Percentiles rank a stretch among this genome's conserved stretches.
These are phyloP conservation scores for Burhinus oedicnemus DNA, from an alignment of 2,113 vertebrate species.

Conservation along the genomic window DNA sequence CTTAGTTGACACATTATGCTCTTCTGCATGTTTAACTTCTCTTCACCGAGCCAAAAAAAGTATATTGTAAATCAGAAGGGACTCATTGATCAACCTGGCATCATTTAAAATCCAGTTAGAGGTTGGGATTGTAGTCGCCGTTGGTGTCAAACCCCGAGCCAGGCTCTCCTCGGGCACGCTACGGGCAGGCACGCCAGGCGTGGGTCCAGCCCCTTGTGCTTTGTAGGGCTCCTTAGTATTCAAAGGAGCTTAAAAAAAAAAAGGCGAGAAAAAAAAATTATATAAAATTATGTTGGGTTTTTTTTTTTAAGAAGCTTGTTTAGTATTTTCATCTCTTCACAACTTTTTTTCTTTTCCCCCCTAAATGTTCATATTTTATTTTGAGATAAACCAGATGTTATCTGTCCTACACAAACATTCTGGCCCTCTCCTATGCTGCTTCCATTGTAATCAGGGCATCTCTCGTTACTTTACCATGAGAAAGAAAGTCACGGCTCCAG, in stretches of 20 bases:
- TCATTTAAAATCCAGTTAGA: not conserved
- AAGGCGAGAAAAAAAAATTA: no score
- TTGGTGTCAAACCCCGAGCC: not conserved
- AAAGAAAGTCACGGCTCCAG: not conserved
- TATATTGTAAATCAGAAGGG: not conserved
- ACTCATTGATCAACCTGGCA: not conserved
- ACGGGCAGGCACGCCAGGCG: not conserved
- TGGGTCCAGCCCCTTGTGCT: rapidly evolving
- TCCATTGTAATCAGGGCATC: not conserved
- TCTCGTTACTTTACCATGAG: not conserved
- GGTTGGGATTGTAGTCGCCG: not conserved
- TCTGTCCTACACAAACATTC: not conserved
- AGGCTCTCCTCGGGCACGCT: not conserved
- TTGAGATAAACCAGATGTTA: not conserved
- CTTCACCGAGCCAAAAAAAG: not conserved
- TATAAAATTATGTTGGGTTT: rapidly evolving
- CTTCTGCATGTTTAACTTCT: slow-evolving; percentile 20
- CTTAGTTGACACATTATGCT: slow-evolving; percentile 29
- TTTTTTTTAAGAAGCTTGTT: not conserved
- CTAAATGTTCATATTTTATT: not conserved
- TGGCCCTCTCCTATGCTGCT: not conserved
- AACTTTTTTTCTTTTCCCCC: rapidly evolving
- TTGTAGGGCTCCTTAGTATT: not conserved
- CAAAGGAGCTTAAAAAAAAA: not conserved
- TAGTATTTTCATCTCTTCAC: not conserved